phyloP scores from a whole-genome alignment of 2,113 vertebrate species.

The Mesoclemmys tuberculata region DNA sequence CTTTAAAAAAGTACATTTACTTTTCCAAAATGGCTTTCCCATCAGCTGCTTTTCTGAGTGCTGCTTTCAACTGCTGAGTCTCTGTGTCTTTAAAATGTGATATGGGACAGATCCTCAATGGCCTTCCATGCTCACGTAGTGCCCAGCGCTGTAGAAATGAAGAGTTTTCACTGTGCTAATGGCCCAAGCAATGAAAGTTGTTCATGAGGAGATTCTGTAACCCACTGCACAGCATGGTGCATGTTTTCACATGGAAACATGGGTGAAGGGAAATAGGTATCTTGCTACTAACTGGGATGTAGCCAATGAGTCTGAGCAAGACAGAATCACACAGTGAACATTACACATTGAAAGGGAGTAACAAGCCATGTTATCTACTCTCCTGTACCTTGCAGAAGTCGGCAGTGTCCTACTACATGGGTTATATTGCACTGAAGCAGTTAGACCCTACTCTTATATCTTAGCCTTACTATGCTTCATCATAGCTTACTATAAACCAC shows the following conservation, averaged over 20 bases:
- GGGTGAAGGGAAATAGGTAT: not conserved
- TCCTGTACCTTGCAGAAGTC: rapidly evolving
- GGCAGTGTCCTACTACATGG: not conserved
- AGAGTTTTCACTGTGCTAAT: not conserved
- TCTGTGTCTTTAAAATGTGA: not conserved
- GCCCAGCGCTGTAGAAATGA: not conserved
- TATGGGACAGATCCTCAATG: not conserved
- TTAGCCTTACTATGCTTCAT: not conserved
- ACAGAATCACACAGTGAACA: not conserved
- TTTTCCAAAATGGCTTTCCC: not conserved
- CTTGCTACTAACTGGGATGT: rapidly evolving
- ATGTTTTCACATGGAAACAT: not conserved
- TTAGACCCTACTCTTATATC: not conserved
- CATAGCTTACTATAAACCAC: not conserved
- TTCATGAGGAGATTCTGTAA: not conserved
- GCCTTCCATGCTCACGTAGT: not conserved
- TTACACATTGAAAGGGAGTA: not conserved
- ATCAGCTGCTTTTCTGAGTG: not conserved
- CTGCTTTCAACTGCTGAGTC: not conserved
- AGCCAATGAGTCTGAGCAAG: not conserved
- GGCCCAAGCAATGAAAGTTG: not conserved
- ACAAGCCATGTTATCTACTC: not conserved
- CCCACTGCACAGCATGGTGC: not conserved
- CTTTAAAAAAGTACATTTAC: not conserved
- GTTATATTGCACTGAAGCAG: not conserved